Base-by-base conservation (phyloP, 1,140 invertebrate genomes). In the Teleopsis dalmanni region DNA sequence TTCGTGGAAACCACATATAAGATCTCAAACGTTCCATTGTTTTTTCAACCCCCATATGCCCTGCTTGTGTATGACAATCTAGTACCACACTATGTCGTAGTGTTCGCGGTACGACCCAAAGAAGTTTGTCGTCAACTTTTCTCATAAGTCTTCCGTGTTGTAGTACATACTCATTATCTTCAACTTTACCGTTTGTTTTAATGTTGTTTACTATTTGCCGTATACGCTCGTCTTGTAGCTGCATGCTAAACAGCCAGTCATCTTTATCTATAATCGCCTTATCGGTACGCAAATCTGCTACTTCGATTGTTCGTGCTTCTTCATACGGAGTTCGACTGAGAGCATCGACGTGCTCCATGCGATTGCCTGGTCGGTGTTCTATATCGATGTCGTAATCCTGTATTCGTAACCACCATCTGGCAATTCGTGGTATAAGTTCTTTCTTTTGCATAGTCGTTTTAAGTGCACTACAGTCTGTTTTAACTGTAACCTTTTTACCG, bases 401-500 rank as follows among this genome's bases (percentile, higher is more conserved):
- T 11, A 54, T 31, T 5, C 65, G 41, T 37, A 71, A 38, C 44
- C 51, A 55, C 65, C 61, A 72, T 42, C 61, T 47, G 9, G 64
- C 66, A 8, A 71, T 55, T 42, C 57, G 52, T 3, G 57, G 36
- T 8, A 36, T 19, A 10, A 64, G 33, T 18, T 70, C 59, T 41
- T 46, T 50, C 41, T 69, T 70, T 8, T 37, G 51, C 21, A 65
- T 49, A 11, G 60, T 62, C 43, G 56, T 55, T 37, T 58, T 47
- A 31, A 73, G 67, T 14, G 66, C 70, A 45, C 38, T 41, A 46
- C 58, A 66, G 38, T 65, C 59, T 0, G 57, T 70, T 11, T 68
- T 42, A 9, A 73, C 58, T n/a, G n/a, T n/a, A n/a, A n/a, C n/a
- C n/a, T n/a, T n/a, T 31, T 60, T 63, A 8, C 67, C 72, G 14